Evolutionary conservation across 2,888 invertebrate species (phyloP).

Genomic region (Myopa tessellatipennis): DNA sequence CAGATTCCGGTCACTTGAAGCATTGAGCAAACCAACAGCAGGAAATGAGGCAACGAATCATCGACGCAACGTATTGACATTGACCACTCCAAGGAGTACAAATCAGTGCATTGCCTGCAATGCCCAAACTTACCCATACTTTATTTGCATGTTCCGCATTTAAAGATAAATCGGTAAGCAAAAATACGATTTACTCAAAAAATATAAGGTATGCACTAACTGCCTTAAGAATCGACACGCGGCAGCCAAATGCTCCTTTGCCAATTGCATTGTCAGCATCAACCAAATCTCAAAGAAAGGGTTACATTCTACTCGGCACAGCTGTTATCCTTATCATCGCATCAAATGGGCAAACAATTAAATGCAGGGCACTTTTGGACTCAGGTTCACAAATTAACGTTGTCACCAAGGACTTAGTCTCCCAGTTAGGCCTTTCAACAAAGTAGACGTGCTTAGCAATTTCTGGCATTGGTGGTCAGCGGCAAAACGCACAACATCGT

Average conservation of each 20-base stretch:
- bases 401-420: not conserved
- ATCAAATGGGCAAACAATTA: too few species aligned
- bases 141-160: not conserved
- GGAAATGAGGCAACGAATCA: not conserved
- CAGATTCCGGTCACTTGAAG: too few species aligned
- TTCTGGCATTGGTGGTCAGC: not conserved
- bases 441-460: not conserved
- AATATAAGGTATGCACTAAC: not conserved
- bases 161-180: not conserved
- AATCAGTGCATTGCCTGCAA: slow-evolving; percentile 6
- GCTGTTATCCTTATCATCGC: not conserved
- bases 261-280: too few species aligned
- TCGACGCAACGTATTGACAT: not conserved
- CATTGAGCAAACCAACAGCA: not conserved
- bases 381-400: too few species aligned
- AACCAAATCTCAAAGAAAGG: too few species aligned
- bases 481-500: too few species aligned
- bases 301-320: not conserved
- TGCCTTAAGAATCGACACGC: not conserved
- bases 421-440: not conserved
- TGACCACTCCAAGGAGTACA: not conserved
- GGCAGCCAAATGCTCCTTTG: too few species aligned
- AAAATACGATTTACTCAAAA: not conserved
- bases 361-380: too few species aligned
- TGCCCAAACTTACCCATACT: not conserved